Evolutionary conservation across 2,113 vertebrate genomes (phyloP), one percentile per base, ranked within the genome.

Genomic region (Ascaphus truei): DNA sequence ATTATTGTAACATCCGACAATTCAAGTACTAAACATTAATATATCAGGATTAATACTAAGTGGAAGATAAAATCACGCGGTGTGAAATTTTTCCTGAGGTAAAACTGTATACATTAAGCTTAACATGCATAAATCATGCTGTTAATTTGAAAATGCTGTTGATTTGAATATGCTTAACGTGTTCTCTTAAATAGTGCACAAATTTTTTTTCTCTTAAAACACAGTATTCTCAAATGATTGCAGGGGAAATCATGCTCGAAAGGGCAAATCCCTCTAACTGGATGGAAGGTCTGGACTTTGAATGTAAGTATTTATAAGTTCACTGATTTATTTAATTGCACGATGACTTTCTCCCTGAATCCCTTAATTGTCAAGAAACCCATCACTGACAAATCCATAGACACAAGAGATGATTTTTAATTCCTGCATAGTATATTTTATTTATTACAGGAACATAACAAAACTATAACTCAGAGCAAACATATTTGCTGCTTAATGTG

Each of bases 241-340:
- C 29, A 2, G 12, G 20, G 29, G 18, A 37, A 33, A n/a, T 45
- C n/a, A 45, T 18, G 31, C 29, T 7, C 52, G 51, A 52, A 39
- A 52, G 31, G 16, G 59, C 47, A 51, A 34, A 23, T 33, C 41
- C 8, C 30, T 11, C 43, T 5, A 7, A 11, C 22, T 10, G 22
- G 11, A 36, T 16, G 18, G 12, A 13, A 37, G 26, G 47, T 3
- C 25, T 16, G 23, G 27, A 27, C 25, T 51, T 30, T 30, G 2
- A 12, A 26, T 50, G 12, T 62, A 43, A 8, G 25, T 20, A 50
- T 23, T 62, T 20, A 29, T n/a, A 33, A 16, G 22, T 43, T 34
- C 45, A 16, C 43, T 63, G 45, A 63, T 64, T 64, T 64, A 15
- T 33, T n/a, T 39, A 52, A 64, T 64, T 37, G 39, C 34, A 39